These are phyloP conservation scores for Muscina levida DNA, from an alignment of 2,888 invertebrate genomes.

Conservation along the genomic window DNA sequence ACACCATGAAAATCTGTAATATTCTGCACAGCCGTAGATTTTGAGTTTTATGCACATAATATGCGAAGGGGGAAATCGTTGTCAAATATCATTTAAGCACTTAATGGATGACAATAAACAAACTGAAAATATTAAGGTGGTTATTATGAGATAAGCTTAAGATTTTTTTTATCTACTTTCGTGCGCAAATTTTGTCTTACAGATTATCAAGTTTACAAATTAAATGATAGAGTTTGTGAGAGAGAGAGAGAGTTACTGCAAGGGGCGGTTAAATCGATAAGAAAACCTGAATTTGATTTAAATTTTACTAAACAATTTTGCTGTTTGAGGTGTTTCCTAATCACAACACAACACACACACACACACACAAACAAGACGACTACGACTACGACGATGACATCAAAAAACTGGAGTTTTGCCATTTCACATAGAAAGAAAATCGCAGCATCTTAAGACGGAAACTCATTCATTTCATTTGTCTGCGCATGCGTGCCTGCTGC, in stretches of 20 bases:
- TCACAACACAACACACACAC: no score
- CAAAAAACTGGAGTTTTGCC: constrained; percentile 18
- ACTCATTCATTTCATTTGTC: not conserved
- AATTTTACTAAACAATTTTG: constrained; percentile 11
- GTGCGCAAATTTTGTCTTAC: constrained; percentile 15
- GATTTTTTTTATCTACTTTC: constrained; percentile 12
- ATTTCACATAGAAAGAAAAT: not conserved
- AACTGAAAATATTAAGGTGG: constrained; percentile 56
- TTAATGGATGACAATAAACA: constrained; percentile 62
- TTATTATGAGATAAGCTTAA: constrained; percentile 30
- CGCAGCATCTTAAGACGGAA: not conserved
- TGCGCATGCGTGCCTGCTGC: not conserved
- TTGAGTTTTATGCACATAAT: not conserved
- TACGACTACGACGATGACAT: not conserved
- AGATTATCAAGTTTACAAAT: constrained; percentile 47
- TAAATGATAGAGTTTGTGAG: no score
- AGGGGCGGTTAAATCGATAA: not conserved
- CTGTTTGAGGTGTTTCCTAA: constrained; percentile 28
- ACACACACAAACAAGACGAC: no score
- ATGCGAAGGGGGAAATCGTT: not conserved
- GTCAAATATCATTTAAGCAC: constrained; percentile 51
- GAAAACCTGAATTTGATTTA: constrained; percentile 3
- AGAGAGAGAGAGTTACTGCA: constrained; percentile 7
- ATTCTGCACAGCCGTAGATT: not conserved
- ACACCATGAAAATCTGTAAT: not conserved